A percentile compares a stretch with the other conserved stretches of the same genome.
These are phyloP conservation scores for Pseudococcus jackbeardsleyi DNA, from an alignment of 2,888 invertebrate genomes.

Conservation along the genomic window DNA sequence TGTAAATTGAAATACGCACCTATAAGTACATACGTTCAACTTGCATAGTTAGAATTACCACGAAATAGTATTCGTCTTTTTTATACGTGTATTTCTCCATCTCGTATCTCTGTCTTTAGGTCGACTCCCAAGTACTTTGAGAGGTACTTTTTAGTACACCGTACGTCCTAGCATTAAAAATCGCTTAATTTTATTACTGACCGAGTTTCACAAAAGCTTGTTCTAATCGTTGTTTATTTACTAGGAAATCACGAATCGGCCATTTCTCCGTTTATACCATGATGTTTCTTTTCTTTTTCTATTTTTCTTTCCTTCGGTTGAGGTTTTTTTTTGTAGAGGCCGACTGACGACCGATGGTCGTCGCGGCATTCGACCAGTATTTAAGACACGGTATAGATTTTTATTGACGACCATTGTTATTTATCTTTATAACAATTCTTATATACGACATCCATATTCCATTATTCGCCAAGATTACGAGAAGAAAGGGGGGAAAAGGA, in stretches of 20 bases:
- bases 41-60: neutral
- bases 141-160: neutral
- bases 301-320: neutral
- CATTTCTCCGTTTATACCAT: constrained; percentile 7
- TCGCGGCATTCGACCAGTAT: neutral
- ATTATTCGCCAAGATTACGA: neutral
- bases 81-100: neutral
- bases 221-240: constrained; percentile 52
- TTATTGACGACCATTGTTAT: constrained; percentile 48
- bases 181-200: constrained; percentile 55
- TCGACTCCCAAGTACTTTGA: neutral
- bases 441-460: constrained; percentile 44
- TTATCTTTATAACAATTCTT: constrained; percentile 33
- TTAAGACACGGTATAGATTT: constrained; percentile 30
- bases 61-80: neutral
- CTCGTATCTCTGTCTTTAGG: neutral
- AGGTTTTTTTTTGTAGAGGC: constrained; percentile 16
- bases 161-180: constrained; percentile 27
- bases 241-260: constrained; percentile 44
- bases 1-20: constrained; percentile 43
- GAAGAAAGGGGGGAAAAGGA: neutral
- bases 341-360: neutral
- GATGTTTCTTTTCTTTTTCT: neutral
- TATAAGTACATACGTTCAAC: neutral
- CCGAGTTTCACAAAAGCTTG: constrained; percentile 46